Evolutionary conservation across 35 echinoderm and acorn worm genomes (phyloP).

Genomic region (Apostichopus californicus): DNA sequence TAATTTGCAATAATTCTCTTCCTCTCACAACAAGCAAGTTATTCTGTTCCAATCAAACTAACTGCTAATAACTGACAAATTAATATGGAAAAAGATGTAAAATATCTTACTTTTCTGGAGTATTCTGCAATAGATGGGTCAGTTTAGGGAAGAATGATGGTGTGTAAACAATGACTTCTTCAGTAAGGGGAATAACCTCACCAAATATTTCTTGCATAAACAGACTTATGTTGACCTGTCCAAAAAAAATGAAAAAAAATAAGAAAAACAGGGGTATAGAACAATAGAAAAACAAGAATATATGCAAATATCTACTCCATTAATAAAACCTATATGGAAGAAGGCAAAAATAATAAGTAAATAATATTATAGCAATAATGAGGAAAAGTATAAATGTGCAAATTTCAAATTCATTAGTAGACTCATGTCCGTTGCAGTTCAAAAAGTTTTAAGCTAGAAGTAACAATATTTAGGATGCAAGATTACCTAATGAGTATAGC

Average conservation of each 20-base stretch:
- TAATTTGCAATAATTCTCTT: too few species aligned
- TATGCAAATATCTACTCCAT: neutral
- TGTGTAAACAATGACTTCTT: slow-evolving; percentile 72
- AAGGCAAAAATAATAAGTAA: too few species aligned
- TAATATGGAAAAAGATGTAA: neutral
- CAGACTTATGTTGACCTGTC: slow-evolving; percentile 60
- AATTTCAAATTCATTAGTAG: too few species aligned
- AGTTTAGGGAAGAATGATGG: slow-evolving; percentile 68
- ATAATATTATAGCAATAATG: neutral
- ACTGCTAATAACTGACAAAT: too few species aligned
- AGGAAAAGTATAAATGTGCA: too few species aligned
- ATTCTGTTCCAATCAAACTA: too few species aligned
- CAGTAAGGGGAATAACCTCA: slow-evolving; percentile 14
- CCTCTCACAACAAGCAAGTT: too few species aligned
- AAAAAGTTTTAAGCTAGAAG: too few species aligned
- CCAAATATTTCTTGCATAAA: slow-evolving; percentile 72
- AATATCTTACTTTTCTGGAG: slow-evolving; percentile 44
- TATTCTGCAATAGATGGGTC: slow-evolving; percentile 58
- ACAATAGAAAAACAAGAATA: neutral
- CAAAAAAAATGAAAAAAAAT: neutral
- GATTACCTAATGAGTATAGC: too few species aligned
- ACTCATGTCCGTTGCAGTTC: too few species aligned
- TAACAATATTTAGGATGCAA: too few species aligned
- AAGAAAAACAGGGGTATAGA: neutral
- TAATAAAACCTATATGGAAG: too few species aligned